Percentiles rank a stretch among this genome's conserved stretches.
Conservation (phyloP, 2,797 vertebrate genomes). For the Lateolabrax maculatus region DNA sequence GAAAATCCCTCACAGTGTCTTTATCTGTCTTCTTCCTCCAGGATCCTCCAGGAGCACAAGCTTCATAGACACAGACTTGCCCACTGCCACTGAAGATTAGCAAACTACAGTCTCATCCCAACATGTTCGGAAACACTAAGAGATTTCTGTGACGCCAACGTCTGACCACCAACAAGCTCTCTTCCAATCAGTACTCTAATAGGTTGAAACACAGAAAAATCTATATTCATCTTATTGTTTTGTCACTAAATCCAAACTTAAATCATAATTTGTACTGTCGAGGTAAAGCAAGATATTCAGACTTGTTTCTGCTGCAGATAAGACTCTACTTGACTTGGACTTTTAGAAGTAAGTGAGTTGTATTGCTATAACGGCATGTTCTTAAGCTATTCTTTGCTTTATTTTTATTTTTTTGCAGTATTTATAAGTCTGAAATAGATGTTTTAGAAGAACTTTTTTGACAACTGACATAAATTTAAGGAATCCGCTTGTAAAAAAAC, state of each 20-base stretch:
- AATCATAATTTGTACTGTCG: conserved; percentile 8
- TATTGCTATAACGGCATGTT: background rate
- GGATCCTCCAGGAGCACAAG: conserved; percentile 47
- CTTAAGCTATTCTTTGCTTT: conserved; percentile 3
- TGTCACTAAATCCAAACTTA: background rate
- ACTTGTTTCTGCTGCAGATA: conserved; percentile 23
- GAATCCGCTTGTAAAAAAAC: background rate
- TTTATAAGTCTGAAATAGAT: conserved; percentile 5
- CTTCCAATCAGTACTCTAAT: background rate
- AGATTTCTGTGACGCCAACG: conserved; percentile 21
- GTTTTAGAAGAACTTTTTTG: conserved; percentile 20
- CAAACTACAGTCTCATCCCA: conserved; percentile 34
- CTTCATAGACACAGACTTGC: conserved; percentile 58
- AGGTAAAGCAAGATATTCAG: conserved; percentile 1
- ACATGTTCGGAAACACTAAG: conserved; percentile 29
- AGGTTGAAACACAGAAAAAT: background rate
- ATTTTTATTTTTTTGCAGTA: background rate
- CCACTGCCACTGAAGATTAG: conserved; percentile 48
- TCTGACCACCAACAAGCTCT: conserved; percentile 16
- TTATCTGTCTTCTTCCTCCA: conserved; percentile 51
- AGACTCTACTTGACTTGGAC: conserved; percentile 13
- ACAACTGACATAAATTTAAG: background rate
- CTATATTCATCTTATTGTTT: conserved; percentile 13
- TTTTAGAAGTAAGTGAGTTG: conserved; percentile 22
- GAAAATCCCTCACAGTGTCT: conserved; percentile 47